Evolutionary conservation across 2,113 vertebrate genomes (phyloP).

Genomic region (Podiceps cristatus): DNA sequence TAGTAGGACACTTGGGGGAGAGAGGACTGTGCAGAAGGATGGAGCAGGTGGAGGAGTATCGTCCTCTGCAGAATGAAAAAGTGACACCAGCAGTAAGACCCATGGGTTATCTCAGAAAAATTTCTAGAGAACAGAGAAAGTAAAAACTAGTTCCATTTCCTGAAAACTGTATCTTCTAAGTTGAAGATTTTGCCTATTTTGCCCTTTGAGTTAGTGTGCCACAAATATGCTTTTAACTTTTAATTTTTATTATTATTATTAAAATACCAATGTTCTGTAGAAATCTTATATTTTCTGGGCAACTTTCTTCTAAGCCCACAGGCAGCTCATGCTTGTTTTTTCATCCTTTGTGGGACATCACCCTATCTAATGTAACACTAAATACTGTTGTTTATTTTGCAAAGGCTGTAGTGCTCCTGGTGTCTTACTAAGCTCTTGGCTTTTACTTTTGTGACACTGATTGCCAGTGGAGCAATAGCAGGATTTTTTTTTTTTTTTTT

Average conservation of each 20-base stretch:
- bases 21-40: neutral
- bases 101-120: neutral
- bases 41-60: neutral
- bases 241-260: neutral
- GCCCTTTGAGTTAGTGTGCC: neutral
- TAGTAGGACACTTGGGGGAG: neutral
- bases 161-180: rapidly evolving
- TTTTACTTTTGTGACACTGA: neutral
- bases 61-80: neutral
- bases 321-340: neutral
- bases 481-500: neutral
- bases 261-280: neutral
- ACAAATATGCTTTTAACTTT: neutral
- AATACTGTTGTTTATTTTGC: neutral
- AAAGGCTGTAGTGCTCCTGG: neutral
- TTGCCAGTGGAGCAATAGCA: neutral
- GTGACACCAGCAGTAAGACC: neutral
- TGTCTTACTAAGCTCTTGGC: rapidly evolving
- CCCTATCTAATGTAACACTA: rapidly evolving
- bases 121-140: neutral
- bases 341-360: neutral
- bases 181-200: neutral
- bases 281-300: neutral
- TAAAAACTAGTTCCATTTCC: rapidly evolving
- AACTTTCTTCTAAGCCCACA: neutral